phyloP scores from a whole-genome alignment of 2,888 invertebrate genomes.

The Dicranocentrus wangi region DNA sequence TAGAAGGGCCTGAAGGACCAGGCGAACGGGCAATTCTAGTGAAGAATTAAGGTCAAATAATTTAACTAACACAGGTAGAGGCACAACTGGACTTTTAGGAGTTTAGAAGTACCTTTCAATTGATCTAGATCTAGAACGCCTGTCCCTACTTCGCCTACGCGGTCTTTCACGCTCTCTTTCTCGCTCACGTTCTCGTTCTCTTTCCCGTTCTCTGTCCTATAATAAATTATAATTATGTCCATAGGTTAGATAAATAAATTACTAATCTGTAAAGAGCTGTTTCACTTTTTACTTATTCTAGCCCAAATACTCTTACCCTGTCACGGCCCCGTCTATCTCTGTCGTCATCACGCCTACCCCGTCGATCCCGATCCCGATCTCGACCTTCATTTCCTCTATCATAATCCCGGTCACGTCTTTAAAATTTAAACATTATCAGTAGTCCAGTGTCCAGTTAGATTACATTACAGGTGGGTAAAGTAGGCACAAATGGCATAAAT shows the following conservation, averaged over 20 bases:
- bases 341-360: slow-evolving; percentile 49
- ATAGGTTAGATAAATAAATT: too few relatives aligned
- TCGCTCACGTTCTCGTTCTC: slow-evolving; percentile 74
- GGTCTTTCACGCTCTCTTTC: slow-evolving; percentile 76
- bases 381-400: slow-evolving; percentile 47
- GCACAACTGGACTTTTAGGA: too few relatives aligned
- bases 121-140: slow-evolving; percentile 73
- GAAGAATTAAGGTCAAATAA: background rate
- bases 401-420: slow-evolving; percentile 22
- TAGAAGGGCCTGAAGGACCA: slow-evolving; percentile 74
- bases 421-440: background rate
- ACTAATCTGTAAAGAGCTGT: too few relatives aligned
- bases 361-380: slow-evolving; percentile 54
- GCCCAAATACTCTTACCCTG: slow-evolving; percentile 33
- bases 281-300: too few relatives aligned
- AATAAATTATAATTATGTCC: background rate
- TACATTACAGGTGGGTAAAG: too few relatives aligned
- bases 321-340: slow-evolving; percentile 57
- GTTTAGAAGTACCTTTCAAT: slow-evolving; percentile 69
- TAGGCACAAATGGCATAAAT: too few relatives aligned
- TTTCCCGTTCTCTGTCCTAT: slow-evolving; percentile 73
- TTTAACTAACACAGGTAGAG: background rate
- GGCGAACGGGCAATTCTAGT: slow-evolving; percentile 79
- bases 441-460: background rate
- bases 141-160: slow-evolving; percentile 76